Conservation (phyloP, 2,888 invertebrate species). For the Latrodectus elegans region DNA sequence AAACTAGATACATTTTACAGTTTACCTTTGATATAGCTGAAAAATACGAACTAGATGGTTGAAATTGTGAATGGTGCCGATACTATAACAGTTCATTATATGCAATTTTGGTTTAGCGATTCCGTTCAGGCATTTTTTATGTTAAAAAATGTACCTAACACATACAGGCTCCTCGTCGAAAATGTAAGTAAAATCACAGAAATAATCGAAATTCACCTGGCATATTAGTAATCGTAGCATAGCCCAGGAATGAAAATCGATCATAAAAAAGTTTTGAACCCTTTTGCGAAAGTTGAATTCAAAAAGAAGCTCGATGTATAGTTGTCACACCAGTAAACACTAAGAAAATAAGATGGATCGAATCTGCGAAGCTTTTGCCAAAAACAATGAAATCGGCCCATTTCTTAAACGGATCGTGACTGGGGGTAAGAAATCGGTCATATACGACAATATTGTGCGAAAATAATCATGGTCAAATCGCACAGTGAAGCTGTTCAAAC, state of each 20-base stretch:
- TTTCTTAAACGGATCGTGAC: conserved; percentile 30
- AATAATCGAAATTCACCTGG: not conserved
- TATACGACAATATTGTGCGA: conserved; percentile 11
- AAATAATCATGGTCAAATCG: not conserved
- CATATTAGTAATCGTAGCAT: not conserved
- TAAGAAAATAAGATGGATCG: conserved; percentile 4
- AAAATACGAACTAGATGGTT: not conserved
- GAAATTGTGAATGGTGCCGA: not conserved
- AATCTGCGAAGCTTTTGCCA: not conserved
- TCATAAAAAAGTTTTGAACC: not conserved
- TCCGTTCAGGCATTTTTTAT: not conserved
- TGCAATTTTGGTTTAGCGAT: not conserved
- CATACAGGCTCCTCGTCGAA: not conserved
- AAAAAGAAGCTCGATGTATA: conserved; percentile 8
- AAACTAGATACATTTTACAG: not conserved
- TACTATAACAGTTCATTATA: not conserved
- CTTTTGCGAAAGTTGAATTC: not conserved
- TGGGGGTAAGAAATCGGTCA: conserved; percentile 24
- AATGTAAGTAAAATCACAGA: not conserved
- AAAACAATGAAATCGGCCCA: conserved; percentile 14
- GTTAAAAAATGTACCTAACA: not conserved
- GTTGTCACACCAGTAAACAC: not conserved
- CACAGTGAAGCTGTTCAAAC: conserved; percentile 2
- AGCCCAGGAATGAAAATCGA: not conserved
- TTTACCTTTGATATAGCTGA: not conserved